Percentiles rank a stretch among this genome's conserved stretches.
Conservation (phyloP, 2,113 vertebrate species). For the Pachycephala philippinensis region DNA sequence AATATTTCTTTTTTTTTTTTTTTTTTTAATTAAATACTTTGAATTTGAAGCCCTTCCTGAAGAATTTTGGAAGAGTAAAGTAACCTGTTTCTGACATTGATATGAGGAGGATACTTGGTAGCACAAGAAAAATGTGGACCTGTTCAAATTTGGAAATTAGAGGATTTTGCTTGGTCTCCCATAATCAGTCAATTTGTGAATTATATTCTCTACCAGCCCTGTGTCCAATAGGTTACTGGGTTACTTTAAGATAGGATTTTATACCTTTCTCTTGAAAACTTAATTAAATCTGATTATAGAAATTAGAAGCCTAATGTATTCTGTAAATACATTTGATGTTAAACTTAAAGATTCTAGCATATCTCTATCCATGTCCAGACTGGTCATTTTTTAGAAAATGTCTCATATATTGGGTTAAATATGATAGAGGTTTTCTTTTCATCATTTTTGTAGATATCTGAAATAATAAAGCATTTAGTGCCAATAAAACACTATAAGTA, state of each 20-base stretch:
- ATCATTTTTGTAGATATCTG: background rate
- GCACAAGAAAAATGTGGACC: background rate
- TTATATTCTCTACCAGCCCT: slow-evolving; percentile 24
- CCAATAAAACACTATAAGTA: background rate
- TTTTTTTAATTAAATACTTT: background rate
- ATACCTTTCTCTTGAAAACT: slow-evolving; percentile 22
- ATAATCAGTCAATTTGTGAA: background rate
- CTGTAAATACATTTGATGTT: background rate
- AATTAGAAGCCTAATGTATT: background rate
- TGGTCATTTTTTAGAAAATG: background rate
- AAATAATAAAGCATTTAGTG: background rate
- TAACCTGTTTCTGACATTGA: background rate
- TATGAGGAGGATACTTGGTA: background rate
- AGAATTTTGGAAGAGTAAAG: background rate
- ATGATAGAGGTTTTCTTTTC: background rate
- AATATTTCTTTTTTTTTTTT: background rate
- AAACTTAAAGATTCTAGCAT: background rate
- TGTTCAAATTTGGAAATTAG: background rate
- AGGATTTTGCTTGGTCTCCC: background rate
- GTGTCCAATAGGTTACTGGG: background rate
- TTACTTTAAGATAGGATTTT: slow-evolving; percentile 27
- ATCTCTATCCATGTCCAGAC: background rate
- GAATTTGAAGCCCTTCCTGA: background rate
- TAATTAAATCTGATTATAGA: slow-evolving; percentile 23
- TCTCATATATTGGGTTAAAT: background rate